Conservation (phyloP, 2,888 invertebrate genomes). For the Cactoblastis cactorum region DNA sequence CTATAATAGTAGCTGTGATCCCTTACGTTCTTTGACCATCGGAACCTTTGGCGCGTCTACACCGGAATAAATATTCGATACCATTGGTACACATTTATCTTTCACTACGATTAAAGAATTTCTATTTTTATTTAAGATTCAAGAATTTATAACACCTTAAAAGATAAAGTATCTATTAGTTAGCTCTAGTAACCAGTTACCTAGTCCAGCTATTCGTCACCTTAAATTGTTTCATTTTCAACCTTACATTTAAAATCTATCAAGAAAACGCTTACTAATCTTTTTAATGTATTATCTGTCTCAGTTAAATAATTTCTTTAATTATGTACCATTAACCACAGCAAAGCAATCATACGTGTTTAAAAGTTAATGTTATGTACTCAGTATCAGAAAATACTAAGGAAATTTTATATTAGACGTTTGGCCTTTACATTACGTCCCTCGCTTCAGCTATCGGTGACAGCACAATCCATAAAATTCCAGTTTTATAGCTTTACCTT, state of each 20-base stretch:
- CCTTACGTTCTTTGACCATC: too few relatives aligned
- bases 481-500: slow-evolving; percentile 2
- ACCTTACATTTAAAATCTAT: too few relatives aligned
- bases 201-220: too few relatives aligned
- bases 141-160: too few relatives aligned
- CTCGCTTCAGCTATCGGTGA: not conserved
- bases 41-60: too few relatives aligned
- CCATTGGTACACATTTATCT: too few relatives aligned
- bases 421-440: not conserved
- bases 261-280: not conserved
- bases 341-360: not conserved
- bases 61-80: too few relatives aligned
- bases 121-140: too few relatives aligned
- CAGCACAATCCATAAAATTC: slow-evolving; percentile 5
- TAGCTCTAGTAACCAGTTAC: too few relatives aligned
- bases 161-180: too few relatives aligned
- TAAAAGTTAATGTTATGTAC: not conserved
- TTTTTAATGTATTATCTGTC: not conserved
- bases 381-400: not conserved
- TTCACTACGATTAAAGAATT: too few relatives aligned
- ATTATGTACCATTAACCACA: not conserved
- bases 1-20: not conserved
- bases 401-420: not conserved
- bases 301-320: not conserved
- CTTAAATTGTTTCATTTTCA: too few relatives aligned